phyloP scores from a whole-genome alignment of 2,888 invertebrate genomes.

The Alviniconcha strummeri region DNA sequence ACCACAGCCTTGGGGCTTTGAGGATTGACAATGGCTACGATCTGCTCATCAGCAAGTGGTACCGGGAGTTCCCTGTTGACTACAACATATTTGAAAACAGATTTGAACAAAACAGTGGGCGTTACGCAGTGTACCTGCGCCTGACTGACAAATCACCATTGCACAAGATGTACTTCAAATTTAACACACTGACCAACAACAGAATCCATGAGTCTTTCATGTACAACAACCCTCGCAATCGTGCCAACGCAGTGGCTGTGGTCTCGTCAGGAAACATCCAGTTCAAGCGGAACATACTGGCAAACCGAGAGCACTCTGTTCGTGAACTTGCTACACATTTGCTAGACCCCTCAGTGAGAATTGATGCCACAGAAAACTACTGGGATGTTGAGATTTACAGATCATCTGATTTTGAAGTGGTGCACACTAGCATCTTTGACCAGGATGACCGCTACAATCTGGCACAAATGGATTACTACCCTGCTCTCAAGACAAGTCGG shows the following conservation, averaged over 20 bases:
- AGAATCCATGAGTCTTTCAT: conserved; percentile 89
- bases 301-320: conserved; percentile 85
- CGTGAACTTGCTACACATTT: conserved; percentile 97
- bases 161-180: conserved; percentile 88
- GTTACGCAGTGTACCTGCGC: conserved; percentile 90
- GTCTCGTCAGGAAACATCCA: conserved; percentile 92
- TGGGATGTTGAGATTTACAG: conserved; percentile 78
- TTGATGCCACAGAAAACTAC: conserved; percentile 97
- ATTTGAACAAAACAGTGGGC: conserved; percentile 90
- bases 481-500: conserved; percentile 91
- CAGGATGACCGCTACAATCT: conserved; percentile 83
- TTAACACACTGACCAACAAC: conserved; percentile 91
- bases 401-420: conserved; percentile 47
- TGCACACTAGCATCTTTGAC: conserved; percentile 68
- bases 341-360: conserved; percentile 91
- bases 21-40: conserved; percentile 85
- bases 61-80: conserved; percentile 64
- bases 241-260: conserved; percentile 94
- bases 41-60: conserved; percentile 67
- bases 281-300: conserved; percentile 90
- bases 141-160: conserved; percentile 89
- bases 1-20: conserved; percentile 88
- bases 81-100: conserved; percentile 79
- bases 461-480: conserved; percentile 92
- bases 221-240: conserved; percentile 88